Conservation (phyloP, 2,113 vertebrate species). For the Lynx canadensis region DNA sequence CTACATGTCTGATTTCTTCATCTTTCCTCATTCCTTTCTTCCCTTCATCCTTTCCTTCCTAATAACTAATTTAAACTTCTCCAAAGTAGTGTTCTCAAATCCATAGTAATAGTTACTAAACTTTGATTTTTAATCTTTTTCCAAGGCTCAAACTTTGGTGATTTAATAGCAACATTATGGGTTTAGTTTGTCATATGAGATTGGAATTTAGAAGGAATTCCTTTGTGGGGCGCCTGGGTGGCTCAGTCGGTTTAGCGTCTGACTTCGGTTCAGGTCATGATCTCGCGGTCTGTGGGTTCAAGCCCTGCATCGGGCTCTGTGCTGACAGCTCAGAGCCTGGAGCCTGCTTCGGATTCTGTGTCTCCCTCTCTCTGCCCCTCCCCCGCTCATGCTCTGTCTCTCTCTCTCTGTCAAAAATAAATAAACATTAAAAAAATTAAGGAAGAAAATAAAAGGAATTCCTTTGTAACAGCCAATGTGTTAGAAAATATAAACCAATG, state of each 20-base stretch:
- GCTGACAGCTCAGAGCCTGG: background rate
- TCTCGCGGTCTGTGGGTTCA: background rate
- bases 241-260: background rate
- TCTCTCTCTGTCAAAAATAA: too few species aligned
- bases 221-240: background rate
- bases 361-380: too few species aligned
- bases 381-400: too few species aligned
- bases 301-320: background rate
- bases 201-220: background rate
- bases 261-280: background rate
- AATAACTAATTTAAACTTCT: background rate
- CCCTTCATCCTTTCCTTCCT: background rate
- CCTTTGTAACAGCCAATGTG: background rate
- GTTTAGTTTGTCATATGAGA: background rate
- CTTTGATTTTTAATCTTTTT: slow-evolving; percentile 3
- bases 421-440: too few species aligned
- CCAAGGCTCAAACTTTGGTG: background rate
- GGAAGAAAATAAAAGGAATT: background rate
- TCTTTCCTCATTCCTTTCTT: background rate
- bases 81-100: background rate
- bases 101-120: background rate
- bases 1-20: background rate
- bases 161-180: background rate
- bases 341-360: background rate
- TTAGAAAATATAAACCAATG: background rate